Evolutionary conservation across 1,140 invertebrate species (phyloP), one percentile per base, ranked within the genome.

Genomic region (Rhagoletis pomonella): DNA sequence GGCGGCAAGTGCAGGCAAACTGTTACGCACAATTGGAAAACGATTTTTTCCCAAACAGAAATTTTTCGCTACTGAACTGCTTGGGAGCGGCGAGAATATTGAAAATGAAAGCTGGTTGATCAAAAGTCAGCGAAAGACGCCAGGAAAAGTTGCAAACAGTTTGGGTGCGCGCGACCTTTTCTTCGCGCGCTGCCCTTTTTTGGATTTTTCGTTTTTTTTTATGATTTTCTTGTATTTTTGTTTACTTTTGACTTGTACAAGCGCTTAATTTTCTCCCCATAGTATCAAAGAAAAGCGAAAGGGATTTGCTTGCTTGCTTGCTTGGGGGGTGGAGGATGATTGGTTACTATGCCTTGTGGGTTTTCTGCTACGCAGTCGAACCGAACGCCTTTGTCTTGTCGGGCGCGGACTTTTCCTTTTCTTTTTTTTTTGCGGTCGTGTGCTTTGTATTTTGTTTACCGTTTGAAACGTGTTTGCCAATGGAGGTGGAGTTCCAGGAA

Each of bases 1-100:
- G 47, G 5, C 17, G 73, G 50, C 14, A 39, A 59, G 29, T 3
- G 44, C 3, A 9, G 12, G 44, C 55, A 85, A 42, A 39, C n/a
- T 60, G 73, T 47, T 81, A 85, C 84, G 84, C 84, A 85, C 84
- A 85, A 85, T 85, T 85, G 84, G 39, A 62, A 85, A 85, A 60
- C 84, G 17, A 59, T 85, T 85, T 85, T 85, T 85, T 59, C 17
- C 17, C 14, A 55, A 47, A 7, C 12, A 4, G 42, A 67, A 67
- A 67, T 29, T 42, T 47, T 73, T 47, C 39, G 42, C 12, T 1
- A 1, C 14, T 17, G n/a, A 81, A 81, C n/a, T 19, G 4, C 44
- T 81, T 19, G 4, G 9, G 60, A 62, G 60, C 60, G 3, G 73
- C 19, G 47, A 17, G 44, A 81, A 81, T 81, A 81, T 81, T 81